A percentile compares a stretch with the other conserved stretches of the same genome.
Conservation (phyloP, 2,113 vertebrate species). For the Gorsachius goisagi region DNA sequence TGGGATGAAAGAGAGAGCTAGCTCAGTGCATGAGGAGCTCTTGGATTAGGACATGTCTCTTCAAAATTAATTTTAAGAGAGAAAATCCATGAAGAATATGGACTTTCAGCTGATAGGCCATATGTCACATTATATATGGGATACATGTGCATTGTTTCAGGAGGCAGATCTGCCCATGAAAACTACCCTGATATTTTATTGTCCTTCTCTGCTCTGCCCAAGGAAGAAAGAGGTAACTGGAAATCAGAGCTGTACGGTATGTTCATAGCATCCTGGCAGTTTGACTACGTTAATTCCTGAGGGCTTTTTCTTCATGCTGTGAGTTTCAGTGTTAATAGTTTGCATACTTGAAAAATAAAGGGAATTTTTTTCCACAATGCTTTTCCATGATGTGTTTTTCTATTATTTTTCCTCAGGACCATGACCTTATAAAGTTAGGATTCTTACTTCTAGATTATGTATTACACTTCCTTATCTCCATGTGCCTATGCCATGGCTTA, state of each 20-base stretch:
- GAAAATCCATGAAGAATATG: not conserved
- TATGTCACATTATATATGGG: not conserved
- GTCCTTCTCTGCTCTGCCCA: not conserved
- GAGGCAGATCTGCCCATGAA: not conserved
- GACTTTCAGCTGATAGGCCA: not conserved
- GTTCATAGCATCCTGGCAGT: not conserved
- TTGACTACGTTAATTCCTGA: not conserved
- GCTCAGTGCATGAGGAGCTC: not conserved
- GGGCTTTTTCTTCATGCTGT: slow-evolving; percentile 3
- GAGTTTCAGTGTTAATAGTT: slow-evolving; percentile 19
- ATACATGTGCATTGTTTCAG: not conserved
- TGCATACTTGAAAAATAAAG: slow-evolving; percentile 59
- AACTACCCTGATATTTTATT: not conserved
- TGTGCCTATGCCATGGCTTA: not conserved
- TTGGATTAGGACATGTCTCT: not conserved
- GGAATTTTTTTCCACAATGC: slow-evolving; percentile 53
- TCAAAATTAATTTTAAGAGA: not conserved
- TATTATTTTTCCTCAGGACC: not conserved
- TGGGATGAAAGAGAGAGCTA: not conserved
- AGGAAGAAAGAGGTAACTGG: not conserved
- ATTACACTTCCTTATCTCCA: not conserved
- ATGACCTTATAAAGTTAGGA: not conserved
- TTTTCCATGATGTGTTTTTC: not conserved
- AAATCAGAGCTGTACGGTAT: not conserved
- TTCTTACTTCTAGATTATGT: not conserved